Evolutionary conservation across 53 echinoderm and acorn worm genomes (phyloP).

Genomic region (Hippasteria phrygiana): DNA sequence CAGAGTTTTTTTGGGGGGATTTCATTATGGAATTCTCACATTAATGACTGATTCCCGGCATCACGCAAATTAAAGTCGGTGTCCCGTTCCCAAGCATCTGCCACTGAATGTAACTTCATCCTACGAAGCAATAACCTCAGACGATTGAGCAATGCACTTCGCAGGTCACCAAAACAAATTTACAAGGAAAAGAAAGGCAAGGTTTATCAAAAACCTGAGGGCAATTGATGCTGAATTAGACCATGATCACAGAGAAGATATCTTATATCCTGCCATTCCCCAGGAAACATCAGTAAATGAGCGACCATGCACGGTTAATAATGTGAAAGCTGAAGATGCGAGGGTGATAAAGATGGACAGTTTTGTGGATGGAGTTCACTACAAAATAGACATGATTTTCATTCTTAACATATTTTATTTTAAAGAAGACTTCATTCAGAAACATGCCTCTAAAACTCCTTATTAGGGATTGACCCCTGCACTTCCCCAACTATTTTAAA

Average conservation of each 20-base stretch:
- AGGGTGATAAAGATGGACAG: background rate
- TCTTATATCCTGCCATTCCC: conserved; percentile 8
- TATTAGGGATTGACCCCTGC: too few relatives aligned
- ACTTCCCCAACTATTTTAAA: too few relatives aligned
- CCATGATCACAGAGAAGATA: conserved; percentile 32
- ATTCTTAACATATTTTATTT: too few relatives aligned
- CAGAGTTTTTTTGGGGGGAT: too few relatives aligned
- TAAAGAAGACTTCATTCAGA: too few relatives aligned
- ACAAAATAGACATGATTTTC: background rate
- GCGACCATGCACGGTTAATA: conserved; percentile 12
- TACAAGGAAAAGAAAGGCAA: background rate
- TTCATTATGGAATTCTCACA: background rate
- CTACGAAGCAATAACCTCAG: background rate
- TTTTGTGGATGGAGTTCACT: background rate
- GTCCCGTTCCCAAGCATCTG: background rate
- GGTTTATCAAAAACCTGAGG: background rate
- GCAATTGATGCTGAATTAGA: background rate
- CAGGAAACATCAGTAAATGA: background rate
- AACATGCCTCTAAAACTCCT: too few relatives aligned
- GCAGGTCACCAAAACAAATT: background rate
- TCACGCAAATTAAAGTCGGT: background rate
- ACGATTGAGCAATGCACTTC: background rate
- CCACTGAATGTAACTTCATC: background rate
- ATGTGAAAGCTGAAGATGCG: background rate
- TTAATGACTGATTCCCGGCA: background rate